Percentiles rank a stretch among this genome's conserved stretches.
Conservation (phyloP, 1,140 invertebrate species). For the Diabrotica virgifera region DNA sequence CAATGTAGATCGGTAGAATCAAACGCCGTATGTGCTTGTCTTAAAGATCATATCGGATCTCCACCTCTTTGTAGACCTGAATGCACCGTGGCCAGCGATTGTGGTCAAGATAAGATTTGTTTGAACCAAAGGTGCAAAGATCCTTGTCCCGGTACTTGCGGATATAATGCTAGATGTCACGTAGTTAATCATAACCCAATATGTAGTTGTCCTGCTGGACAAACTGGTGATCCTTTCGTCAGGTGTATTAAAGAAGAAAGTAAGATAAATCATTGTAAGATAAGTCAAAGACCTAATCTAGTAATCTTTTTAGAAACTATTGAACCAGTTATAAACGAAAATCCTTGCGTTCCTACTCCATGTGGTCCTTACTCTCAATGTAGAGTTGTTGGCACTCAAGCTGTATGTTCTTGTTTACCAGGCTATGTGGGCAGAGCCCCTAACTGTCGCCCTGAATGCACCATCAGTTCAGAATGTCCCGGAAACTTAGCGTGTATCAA, state of each 20-base stretch:
- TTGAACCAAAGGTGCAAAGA: slow-evolving; percentile 72
- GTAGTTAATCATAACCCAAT: slow-evolving; percentile 75
- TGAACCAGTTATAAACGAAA: slow-evolving; percentile 44
- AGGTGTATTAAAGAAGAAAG: slow-evolving; percentile 60
- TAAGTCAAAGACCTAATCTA: slow-evolving; percentile 19
- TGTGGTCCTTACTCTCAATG: slow-evolving; percentile 81
- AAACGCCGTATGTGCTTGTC: slow-evolving; percentile 69
- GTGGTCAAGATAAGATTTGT: slow-evolving; percentile 66
- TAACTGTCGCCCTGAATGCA: slow-evolving; percentile 76
- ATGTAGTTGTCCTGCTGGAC: slow-evolving; percentile 67
- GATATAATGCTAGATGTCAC: slow-evolving; percentile 67
- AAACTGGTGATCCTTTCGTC: slow-evolving; percentile 71
- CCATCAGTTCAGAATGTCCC: slow-evolving; percentile 70
- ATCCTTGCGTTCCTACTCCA: slow-evolving; percentile 72
- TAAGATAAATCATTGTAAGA: slow-evolving; percentile 46
- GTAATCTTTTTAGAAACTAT: slow-evolving; percentile 27
- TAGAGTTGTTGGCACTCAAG: slow-evolving; percentile 62
- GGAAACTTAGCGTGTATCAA: slow-evolving; percentile 71
- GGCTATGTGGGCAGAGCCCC: slow-evolving; percentile 72
- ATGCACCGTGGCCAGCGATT: slow-evolving; percentile 73
- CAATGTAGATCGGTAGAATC: slow-evolving; percentile 62
- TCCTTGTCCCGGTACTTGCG: slow-evolving; percentile 74
- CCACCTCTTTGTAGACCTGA: slow-evolving; percentile 72
- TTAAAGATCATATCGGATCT: slow-evolving; percentile 63
- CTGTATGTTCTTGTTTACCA: slow-evolving; percentile 70